phyloP scores from a whole-genome alignment of 2,888 invertebrate genomes.

The Papilio protenor region DNA sequence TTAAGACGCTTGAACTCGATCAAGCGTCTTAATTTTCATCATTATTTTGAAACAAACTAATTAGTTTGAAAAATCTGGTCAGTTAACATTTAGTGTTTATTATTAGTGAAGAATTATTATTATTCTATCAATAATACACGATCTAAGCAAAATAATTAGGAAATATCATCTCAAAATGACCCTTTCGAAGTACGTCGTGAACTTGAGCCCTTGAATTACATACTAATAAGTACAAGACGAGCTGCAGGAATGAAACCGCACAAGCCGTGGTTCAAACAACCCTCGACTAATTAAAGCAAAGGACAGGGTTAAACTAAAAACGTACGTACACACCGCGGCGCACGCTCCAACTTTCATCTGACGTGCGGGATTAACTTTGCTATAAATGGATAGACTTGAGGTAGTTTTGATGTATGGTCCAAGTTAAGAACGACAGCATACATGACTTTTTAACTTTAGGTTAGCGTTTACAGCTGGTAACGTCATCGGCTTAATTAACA shows the following conservation, averaged over 20 bases:
- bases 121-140: too few relatives aligned
- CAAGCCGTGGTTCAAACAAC: constrained; percentile 45
- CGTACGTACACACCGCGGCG: constrained; percentile 57
- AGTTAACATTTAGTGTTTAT: too few relatives aligned
- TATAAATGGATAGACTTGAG: constrained; percentile 61
- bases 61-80: too few relatives aligned
- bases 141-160: too few relatives aligned
- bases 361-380: constrained; percentile 60
- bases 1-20: too few relatives aligned
- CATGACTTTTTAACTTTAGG: too few relatives aligned
- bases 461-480: too few relatives aligned
- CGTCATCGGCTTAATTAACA: too few relatives aligned
- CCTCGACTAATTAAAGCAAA: constrained; percentile 51
- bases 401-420: constrained; percentile 44
- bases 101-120: too few relatives aligned
- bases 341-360: constrained; percentile 55
- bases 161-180: background rate
- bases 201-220: constrained; percentile 35
- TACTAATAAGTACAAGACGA: constrained; percentile 33
- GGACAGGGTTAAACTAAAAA: constrained; percentile 56
- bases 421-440: constrained; percentile 44
- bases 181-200: background rate
- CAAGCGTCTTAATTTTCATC: too few relatives aligned
- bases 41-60: too few relatives aligned
- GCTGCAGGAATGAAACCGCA: constrained; percentile 44